Base-by-base conservation (phyloP, 2,113 vertebrate species). In the Spea multiplicata region DNA sequence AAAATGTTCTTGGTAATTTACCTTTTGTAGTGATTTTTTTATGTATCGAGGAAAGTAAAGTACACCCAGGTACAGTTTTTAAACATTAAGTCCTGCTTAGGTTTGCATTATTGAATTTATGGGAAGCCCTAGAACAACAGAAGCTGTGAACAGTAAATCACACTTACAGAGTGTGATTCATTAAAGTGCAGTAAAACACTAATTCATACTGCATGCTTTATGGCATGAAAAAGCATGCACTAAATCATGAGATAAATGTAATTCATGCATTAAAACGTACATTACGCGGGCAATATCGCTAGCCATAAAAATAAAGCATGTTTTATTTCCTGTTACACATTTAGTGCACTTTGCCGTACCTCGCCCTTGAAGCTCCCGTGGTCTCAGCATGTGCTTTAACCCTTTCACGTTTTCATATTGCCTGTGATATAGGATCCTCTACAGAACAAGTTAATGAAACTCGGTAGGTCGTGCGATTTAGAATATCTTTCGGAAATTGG, bases 401-500 rank as follows among this genome's bases (percentile, higher is more conserved):
- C 55, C 8, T 59, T 59, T 59, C 30, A 12, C 55, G 1, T 9
- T 13, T 13, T 59, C 10, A 59, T 9, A 59, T 13, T 9, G 55
- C 10, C 8, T 59, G 10, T 8, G 14, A 59, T 59, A 13, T 13
- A 59, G 8, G 13, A 14, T 64, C 61, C 61, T 5, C n/a, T 16
- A 17, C 13, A 9, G 16, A 64, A 5, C 5, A 5, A 6, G 8
- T 64, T 64, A 64, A 64, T 64, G 5, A 64, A 64, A 30, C 16
- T 8, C 61, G 5, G 17, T 59, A 12, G 45, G 66, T 59, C 7
- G 49, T 61, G 16, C 10, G 6, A 49, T 50, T n/a, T 16, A 69
- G n/a, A 70, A 50, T 16, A 4, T 61, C 59, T 45, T 77, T 68
- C 44, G 53, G n/a, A 49, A 55, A 62, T 62, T 77, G 66, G 68